Evolutionary conservation across 2,113 vertebrate species (phyloP).

Genomic region (Cinclus mexicanus): DNA sequence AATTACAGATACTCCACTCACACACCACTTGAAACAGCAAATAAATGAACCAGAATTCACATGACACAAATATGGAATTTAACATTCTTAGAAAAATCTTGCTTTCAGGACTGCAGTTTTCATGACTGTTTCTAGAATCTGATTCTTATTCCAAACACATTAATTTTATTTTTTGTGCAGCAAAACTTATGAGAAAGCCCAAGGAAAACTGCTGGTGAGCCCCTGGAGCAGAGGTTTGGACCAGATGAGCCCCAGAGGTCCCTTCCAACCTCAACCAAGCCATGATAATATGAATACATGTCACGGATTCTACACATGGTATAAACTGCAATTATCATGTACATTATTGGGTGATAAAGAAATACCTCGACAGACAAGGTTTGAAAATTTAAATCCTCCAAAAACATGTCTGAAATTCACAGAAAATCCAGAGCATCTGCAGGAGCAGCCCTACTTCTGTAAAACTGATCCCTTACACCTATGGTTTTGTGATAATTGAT

Average conservation of each 20-base stretch:
- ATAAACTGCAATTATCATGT: not conserved
- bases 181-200: not conserved
- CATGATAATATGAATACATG: not conserved
- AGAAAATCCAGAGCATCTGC: not conserved
- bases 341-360: not conserved
- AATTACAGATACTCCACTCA: not conserved
- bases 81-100: not conserved
- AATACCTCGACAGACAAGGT: not conserved
- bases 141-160: not conserved
- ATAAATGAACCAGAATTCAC: not conserved
- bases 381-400: not conserved
- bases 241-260: not conserved
- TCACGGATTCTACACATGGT: not conserved
- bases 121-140: not conserved
- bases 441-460: not conserved
- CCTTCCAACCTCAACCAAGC: not conserved
- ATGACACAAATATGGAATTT: not conserved
- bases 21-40: not conserved
- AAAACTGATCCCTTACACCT: not conserved
- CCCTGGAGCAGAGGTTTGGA: not conserved
- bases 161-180: not conserved
- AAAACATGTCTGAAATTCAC: not conserved
- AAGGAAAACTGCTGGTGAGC: not conserved
- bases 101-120: not conserved
- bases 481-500: not conserved